Base-by-base conservation (phyloP, 2,888 invertebrate genomes). In the Gibbula magus region DNA sequence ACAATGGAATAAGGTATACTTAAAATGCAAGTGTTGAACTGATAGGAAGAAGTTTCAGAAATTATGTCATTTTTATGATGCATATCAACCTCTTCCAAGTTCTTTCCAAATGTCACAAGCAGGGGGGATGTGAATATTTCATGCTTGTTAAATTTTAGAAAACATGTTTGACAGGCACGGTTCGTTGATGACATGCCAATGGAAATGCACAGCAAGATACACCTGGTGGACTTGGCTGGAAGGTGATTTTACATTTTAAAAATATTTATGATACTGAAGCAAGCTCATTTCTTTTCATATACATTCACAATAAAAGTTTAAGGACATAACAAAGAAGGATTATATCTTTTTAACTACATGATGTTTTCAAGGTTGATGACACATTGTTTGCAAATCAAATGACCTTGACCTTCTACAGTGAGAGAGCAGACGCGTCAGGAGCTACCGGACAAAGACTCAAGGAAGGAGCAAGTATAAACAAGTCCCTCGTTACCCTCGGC, bases 361-460 rank as follows among this genome's bases (percentile, higher is more conserved):
- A n/a, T n/a, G n/a, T n/a, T n/a, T n/a, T n/a, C n/a, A n/a, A n/a
- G n/a, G n/a, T n/a, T n/a, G n/a, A n/a, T n/a, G n/a, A n/a, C n/a
- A n/a, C n/a, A n/a, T n/a, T n/a, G n/a, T n/a, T 39, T 56, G 7
- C 29, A 39, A 13, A 8, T 45, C 13, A 32, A 66, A 25, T 32
- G 29, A 29, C 13, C 82, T 81, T 53, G n/a, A 22, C 61, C 51
- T 29, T 25, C 29, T 75, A 10, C 82, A 93, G 93, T 88, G 93
- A 93, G 84, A 86, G 93, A 82, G 93, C 93, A 16, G 90, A 91
- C 82, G 87, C 90, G 0, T 89, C 97, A 0, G 97, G 97, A 56
- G 97, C 98, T 22, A 97, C 97, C 10, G 98, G 98, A 0, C 96
- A 97, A 93, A 94, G 98, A 29, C 93, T 98, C 84, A 92, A 93